Conservation (phyloP, 2,113 vertebrate species). For the Actenoides lindsayi region DNA sequence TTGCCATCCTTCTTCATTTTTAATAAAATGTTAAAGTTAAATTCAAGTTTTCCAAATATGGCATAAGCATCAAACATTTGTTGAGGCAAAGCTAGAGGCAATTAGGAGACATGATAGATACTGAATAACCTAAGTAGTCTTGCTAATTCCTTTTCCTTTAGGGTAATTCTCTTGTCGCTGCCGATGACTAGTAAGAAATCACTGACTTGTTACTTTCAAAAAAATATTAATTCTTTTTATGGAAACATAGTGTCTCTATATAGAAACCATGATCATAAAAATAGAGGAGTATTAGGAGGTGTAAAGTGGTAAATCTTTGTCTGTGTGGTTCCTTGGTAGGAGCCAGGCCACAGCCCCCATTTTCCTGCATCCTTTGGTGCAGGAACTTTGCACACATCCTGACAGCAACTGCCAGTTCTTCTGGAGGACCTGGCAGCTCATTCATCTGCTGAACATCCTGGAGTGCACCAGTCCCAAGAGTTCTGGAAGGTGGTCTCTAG, state of each 20-base stretch:
- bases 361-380: background rate
- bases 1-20: background rate
- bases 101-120: background rate
- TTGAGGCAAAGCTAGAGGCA: background rate
- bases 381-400: background rate
- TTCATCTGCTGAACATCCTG: background rate
- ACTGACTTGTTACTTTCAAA: background rate
- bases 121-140: background rate
- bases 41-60: background rate
- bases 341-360: background rate
- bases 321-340: accelerated
- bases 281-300: background rate
- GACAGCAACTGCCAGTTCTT: background rate
- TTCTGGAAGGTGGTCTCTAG: background rate
- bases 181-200: background rate
- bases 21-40: background rate
- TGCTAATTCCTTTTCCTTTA: background rate
- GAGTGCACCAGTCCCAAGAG: no score
- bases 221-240: background rate
- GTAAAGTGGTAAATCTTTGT: background rate
- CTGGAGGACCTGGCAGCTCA: background rate
- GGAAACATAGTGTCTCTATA: background rate
- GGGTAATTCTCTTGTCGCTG: background rate
- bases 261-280: background rate
- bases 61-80: background rate